phyloP scores from a whole-genome alignment of 2,113 vertebrate genomes.

The Canis aureus region DNA sequence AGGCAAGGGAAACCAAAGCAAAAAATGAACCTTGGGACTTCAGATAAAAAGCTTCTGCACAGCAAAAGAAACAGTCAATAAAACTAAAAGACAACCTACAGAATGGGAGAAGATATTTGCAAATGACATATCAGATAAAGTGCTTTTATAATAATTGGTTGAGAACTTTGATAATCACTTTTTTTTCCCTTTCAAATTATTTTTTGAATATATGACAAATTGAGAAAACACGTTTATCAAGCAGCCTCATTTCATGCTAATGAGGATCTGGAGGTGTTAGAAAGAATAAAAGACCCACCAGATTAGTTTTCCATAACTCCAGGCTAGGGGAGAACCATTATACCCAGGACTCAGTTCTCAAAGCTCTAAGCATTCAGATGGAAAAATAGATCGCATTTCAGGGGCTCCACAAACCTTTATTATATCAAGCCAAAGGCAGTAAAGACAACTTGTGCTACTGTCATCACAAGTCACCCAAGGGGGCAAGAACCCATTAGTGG shows the following conservation, averaged over 20 bases:
- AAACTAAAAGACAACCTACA: no score
- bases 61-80: no score
- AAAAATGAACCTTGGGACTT: no score
- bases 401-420: not conserved
- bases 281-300: not conserved
- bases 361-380: not conserved
- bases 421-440: not conserved
- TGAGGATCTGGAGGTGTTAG: not conserved
- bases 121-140: no score
- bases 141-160: not conserved
- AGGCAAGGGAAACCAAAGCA: no score
- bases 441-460: not conserved
- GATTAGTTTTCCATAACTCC: not conserved
- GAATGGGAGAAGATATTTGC: no score
- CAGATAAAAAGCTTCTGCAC: no score
- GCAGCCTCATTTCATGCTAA: not conserved
- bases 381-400: not conserved
- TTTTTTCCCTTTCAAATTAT: not conserved
- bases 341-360: not conserved
- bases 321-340: not conserved
- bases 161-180: not conserved
- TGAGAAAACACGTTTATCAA: not conserved
- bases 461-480: not conserved
- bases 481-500: not conserved
- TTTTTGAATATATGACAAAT: not conserved